phyloP scores from a whole-genome alignment of 2,888 invertebrate species.

The Molanna angustata region DNA sequence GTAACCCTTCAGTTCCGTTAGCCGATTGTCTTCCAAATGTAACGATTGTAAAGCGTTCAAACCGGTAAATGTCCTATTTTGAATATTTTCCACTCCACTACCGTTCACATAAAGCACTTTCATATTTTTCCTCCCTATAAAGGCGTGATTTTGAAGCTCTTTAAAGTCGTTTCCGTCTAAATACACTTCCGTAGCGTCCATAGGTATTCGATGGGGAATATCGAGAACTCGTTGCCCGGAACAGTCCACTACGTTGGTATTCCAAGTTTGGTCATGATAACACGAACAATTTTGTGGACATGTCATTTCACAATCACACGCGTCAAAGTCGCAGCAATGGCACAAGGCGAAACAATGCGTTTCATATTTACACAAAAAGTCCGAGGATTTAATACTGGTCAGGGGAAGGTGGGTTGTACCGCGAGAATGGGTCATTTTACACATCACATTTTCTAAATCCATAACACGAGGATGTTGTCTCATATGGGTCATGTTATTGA shows the following conservation, averaged over 20 bases:
- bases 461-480: slow-evolving; percentile 84
- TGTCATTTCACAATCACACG: slow-evolving; percentile 96
- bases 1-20: slow-evolving; percentile 74
- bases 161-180: slow-evolving; percentile 87
- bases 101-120: slow-evolving; percentile 80
- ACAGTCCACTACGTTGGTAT: slow-evolving; percentile 89
- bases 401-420: slow-evolving; percentile 78
- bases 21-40: slow-evolving; percentile 82
- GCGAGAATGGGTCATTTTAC: slow-evolving; percentile 80
- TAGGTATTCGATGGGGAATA: slow-evolving; percentile 84
- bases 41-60: slow-evolving; percentile 73
- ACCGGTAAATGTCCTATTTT: slow-evolving; percentile 89
- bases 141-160: slow-evolving; percentile 80
- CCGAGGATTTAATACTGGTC: slow-evolving; percentile 72
- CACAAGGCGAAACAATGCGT: slow-evolving; percentile 92
- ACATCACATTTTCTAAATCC: slow-evolving; percentile 86
- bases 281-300: slow-evolving; percentile 93
- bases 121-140: slow-evolving; percentile 89
- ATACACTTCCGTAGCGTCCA: slow-evolving; percentile 92
- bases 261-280: slow-evolving; percentile 92
- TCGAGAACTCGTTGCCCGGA: slow-evolving; percentile 74
- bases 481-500: slow-evolving; percentile 80
- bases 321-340: slow-evolving; percentile 94
- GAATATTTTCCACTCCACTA: slow-evolving; percentile 79
- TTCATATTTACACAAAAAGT: slow-evolving; percentile 90